phyloP scores from a whole-genome alignment of 1,140 invertebrate genomes.

The Nasonia giraulti region DNA sequence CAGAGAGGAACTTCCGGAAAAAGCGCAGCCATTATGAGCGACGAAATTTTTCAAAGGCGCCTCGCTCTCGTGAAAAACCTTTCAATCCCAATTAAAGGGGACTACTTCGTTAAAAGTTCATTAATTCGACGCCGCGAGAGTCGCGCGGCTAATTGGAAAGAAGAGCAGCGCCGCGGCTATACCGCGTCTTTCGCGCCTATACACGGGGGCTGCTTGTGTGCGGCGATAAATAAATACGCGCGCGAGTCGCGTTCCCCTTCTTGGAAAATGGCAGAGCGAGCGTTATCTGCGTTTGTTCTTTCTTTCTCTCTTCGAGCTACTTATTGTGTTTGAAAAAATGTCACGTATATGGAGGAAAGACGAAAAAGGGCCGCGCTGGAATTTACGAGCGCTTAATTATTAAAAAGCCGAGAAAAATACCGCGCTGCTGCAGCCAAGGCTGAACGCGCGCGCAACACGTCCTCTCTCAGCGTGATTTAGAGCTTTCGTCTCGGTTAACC shows the following conservation, averaged over 20 bases:
- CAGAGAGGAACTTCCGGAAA: background rate
- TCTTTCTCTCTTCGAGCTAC: background rate
- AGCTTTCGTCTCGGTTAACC: slow-evolving; percentile 24
- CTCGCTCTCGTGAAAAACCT: background rate
- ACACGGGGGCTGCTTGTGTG: slow-evolving; percentile 36
- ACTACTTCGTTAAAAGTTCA: slow-evolving; percentile 9
- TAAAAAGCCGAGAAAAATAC: slow-evolving; percentile 24
- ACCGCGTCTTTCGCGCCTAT: slow-evolving; percentile 41
- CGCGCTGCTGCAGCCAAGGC: slow-evolving; percentile 3
- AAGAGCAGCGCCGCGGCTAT: slow-evolving; percentile 1
- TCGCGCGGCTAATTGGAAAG: slow-evolving; percentile 36
- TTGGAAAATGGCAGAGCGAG: background rate
- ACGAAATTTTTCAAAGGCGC: background rate
- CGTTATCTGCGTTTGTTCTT: background rate
- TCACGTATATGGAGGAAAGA: slow-evolving; percentile 15
- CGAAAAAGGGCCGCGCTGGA: slow-evolving; percentile 28
- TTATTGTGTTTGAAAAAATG: slow-evolving; percentile 12
- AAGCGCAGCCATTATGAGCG: background rate
- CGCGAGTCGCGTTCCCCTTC: slow-evolving; percentile 35
- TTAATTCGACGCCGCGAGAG: background rate
- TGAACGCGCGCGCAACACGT: slow-evolving; percentile 10
- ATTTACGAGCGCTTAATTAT: slow-evolving; percentile 29
- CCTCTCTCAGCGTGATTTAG: slow-evolving; percentile 26
- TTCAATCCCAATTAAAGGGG: background rate
- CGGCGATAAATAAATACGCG: slow-evolving; percentile 62